Evolutionary conservation across 2,888 invertebrate genomes (phyloP).

Genomic region (Lithosia quadra): DNA sequence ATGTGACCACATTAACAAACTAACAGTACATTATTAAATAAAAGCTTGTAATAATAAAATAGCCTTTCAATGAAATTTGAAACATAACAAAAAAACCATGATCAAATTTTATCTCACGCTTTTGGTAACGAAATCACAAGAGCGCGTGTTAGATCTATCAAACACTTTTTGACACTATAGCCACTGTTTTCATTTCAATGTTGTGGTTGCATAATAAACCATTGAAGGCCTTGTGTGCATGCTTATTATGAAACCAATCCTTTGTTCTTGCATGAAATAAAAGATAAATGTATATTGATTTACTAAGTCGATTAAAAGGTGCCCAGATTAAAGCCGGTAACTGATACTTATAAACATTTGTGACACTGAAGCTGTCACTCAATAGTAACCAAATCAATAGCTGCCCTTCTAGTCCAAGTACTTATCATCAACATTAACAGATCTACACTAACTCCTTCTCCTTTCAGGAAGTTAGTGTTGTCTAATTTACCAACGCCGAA

Average conservation of each 20-base stretch:
- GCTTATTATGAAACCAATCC: conserved; percentile 38
- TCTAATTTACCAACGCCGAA: background rate
- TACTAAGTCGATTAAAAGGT: background rate
- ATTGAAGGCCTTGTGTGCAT: background rate
- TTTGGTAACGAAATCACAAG: conserved; percentile 38
- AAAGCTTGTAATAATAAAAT: conserved; percentile 39
- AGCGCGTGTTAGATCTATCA: conserved; percentile 41
- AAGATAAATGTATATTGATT: background rate
- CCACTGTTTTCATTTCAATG: conserved; percentile 40
- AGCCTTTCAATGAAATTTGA: conserved; percentile 58
- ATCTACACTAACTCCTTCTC: background rate
- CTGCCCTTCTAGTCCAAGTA: background rate
- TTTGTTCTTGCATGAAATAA: conserved; percentile 9
- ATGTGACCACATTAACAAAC: no score
- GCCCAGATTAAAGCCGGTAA: background rate
- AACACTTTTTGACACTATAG: conserved; percentile 40
- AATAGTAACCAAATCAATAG: background rate
- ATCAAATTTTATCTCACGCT: conserved; percentile 36
- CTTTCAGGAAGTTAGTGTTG: background rate
- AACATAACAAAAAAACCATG: conserved; percentile 49
- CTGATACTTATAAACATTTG: background rate
- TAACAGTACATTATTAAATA: no score
- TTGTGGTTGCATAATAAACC: conserved; percentile 18
- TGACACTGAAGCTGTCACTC: background rate
- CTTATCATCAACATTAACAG: no score